Evolutionary conservation across 2,797 vertebrate species (phyloP), one percentile per base, ranked within the genome.

Genomic region (Orientallactaga sibirica): DNA sequence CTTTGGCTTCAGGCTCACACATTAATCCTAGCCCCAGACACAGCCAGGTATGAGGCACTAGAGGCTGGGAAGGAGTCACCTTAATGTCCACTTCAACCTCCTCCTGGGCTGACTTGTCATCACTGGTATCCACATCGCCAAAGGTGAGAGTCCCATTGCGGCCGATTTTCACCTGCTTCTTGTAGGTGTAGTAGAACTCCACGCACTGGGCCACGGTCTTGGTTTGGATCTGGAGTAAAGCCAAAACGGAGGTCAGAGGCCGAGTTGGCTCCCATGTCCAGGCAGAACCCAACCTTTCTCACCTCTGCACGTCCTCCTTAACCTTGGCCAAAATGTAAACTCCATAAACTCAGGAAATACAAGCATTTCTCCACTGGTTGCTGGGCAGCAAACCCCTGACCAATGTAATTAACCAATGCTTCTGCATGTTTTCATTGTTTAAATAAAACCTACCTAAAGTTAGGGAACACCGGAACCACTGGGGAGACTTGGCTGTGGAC

Each of bases 111-210:
- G 98, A 97, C 96, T 97, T 98, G 90, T 98, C 98, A 22, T 98
- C 99, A 2, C 96, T 88, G 3, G 95, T 97, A 92, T 99, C 99
- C 37, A 98, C 96, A 92, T 99, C 99, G 11, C 99, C 99, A 2
- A 99, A 99, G 66, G 98, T 97, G 48, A 99, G 98, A 3, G 98
- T 98, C 66, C 99, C 99, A 0, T 99, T 99, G 91, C 99, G 99
- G 86, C 99, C 99, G 22, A 99, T 99, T 97, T 99, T 99, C 96
- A 99, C 99, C 92, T 99, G 99, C 94, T 99, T 99, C 98, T 99
- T 99, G 95, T 99, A 99, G 0, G 99, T 99, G 96, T 99, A 99
- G 98, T 99, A 99, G 97, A 99, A 99, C 98, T 99, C 99, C 78
- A 99, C 99, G 62, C 99, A 99, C 97, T 99, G 99, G 71, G 99